Conservation (phyloP, 2,888 invertebrate species). For the Ornithoptera alexandrae region DNA sequence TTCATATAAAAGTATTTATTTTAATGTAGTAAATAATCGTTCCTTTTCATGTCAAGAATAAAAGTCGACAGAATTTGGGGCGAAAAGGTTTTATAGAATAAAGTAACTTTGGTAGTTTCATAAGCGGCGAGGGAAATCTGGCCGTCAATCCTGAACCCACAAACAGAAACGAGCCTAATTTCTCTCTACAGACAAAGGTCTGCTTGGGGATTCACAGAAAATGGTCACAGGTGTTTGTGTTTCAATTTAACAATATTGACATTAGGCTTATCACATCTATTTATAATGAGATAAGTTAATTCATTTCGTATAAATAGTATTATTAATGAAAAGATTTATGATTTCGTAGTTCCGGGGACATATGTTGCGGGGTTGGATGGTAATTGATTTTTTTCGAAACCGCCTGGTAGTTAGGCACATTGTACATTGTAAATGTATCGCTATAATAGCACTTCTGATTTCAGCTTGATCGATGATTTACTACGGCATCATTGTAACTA, state of each 20-base stretch:
- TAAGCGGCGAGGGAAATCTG: conserved; percentile 14
- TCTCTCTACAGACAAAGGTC: conserved; percentile 1
- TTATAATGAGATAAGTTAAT: not conserved
- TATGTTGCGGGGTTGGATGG: too few relatives aligned
- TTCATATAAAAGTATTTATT: too few relatives aligned
- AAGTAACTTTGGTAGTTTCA: conserved; percentile 26
- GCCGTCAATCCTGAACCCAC: not conserved
- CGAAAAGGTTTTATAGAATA: not conserved
- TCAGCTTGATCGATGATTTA: too few relatives aligned
- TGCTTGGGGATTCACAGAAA: not conserved
- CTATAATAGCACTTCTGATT: too few relatives aligned
- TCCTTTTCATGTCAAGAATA: too few relatives aligned
- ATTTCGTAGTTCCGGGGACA: too few relatives aligned
- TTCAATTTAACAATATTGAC: not conserved
- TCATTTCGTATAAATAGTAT: not conserved
- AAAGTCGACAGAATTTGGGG: too few relatives aligned
- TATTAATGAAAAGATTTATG: not conserved
- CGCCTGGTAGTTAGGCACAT: too few relatives aligned
- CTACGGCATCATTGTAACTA: too few relatives aligned
- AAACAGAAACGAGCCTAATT: conserved; percentile 11
- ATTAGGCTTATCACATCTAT: not conserved
- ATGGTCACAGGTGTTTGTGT: not conserved
- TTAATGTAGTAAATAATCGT: too few relatives aligned
- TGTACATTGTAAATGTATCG: too few relatives aligned
- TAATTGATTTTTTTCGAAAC: too few relatives aligned